Conservation (phyloP, 2,888 invertebrate species). For the Plemyria rubiginata region DNA sequence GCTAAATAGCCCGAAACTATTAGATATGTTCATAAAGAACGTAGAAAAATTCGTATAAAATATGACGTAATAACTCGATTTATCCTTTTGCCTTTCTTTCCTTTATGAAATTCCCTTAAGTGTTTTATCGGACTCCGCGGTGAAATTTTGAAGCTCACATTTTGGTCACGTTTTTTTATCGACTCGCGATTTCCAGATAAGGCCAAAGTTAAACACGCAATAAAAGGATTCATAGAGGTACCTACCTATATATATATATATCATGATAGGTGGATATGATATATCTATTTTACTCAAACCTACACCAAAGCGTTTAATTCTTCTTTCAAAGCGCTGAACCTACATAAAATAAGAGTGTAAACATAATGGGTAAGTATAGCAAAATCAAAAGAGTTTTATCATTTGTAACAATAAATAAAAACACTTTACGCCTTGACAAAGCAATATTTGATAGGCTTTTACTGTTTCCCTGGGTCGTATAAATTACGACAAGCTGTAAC, state of each 20-base stretch:
- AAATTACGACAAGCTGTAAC: conserved; percentile 50
- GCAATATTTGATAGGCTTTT: conserved; percentile 61
- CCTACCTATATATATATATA: not conserved
- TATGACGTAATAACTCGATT: conserved; percentile 48
- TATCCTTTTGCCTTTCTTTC: conserved; percentile 41
- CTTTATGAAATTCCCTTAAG: conserved; percentile 34
- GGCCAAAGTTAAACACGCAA: not conserved
- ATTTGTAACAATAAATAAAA: conserved; percentile 49
- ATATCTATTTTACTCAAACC: too few relatives aligned
- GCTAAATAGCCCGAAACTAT: conserved; percentile 25
- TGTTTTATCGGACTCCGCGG: conserved; percentile 32
- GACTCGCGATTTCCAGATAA: not conserved
- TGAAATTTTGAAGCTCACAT: conserved; percentile 11
- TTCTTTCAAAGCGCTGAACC: too few relatives aligned
- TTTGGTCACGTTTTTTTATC: conserved; percentile 4
- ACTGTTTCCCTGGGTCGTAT: conserved; percentile 49
- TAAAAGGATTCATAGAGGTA: not conserved
- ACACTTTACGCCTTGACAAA: conserved; percentile 49
- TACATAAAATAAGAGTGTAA: too few relatives aligned
- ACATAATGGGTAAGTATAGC: too few relatives aligned
- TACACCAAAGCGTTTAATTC: too few relatives aligned
- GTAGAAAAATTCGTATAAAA: conserved; percentile 39
- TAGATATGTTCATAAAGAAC: conserved; percentile 28
- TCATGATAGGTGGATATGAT: too few relatives aligned
- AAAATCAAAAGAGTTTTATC: conserved; percentile 24